Evolutionary conservation across 2,888 invertebrate genomes (phyloP).

Genomic region (Hoplodrina ambigua): DNA sequence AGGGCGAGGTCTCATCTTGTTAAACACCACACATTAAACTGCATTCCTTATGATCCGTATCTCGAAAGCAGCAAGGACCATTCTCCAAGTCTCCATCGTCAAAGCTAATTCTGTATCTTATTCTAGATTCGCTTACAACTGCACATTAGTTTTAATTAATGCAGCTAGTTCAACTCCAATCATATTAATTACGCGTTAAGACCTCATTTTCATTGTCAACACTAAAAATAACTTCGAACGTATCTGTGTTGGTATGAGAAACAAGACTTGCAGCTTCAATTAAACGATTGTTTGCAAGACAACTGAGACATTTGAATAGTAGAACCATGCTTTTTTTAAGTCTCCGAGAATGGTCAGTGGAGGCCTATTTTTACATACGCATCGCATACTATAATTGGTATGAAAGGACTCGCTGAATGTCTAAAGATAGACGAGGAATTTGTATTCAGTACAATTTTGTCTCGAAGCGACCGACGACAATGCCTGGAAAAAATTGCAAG

Average conservation of each 20-base stretch:
- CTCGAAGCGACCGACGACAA: constrained; percentile 59
- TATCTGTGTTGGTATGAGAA: constrained; percentile 71
- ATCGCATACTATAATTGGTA: constrained; percentile 71
- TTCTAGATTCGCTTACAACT: constrained; percentile 69
- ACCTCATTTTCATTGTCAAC: constrained; percentile 69
- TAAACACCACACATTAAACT: constrained; percentile 35
- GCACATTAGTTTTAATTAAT: constrained; percentile 75
- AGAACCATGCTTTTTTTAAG: constrained; percentile 72
- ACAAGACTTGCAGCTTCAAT: constrained; percentile 69
- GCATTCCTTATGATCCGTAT: constrained; percentile 38
- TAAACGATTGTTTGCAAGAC: constrained; percentile 73
- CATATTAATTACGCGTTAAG: constrained; percentile 75
- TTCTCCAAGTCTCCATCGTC: constrained; percentile 23
- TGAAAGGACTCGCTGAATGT: constrained; percentile 64
- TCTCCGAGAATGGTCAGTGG: constrained; percentile 72
- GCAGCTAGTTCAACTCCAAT: constrained; percentile 75
- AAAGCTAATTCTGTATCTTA: constrained; percentile 45
- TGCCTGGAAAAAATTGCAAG: constrained; percentile 55
- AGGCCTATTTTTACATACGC: constrained; percentile 77
- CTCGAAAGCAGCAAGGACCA: constrained; percentile 22
- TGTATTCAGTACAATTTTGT: constrained; percentile 66
- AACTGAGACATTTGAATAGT: constrained; percentile 80
- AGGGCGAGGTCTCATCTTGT: constrained; percentile 61
- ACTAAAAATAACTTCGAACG: constrained; percentile 69
- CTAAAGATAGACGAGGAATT: constrained; percentile 66